phyloP scores from a whole-genome alignment of 2,888 invertebrate genomes.

The Choristoneura rosaceana region DNA sequence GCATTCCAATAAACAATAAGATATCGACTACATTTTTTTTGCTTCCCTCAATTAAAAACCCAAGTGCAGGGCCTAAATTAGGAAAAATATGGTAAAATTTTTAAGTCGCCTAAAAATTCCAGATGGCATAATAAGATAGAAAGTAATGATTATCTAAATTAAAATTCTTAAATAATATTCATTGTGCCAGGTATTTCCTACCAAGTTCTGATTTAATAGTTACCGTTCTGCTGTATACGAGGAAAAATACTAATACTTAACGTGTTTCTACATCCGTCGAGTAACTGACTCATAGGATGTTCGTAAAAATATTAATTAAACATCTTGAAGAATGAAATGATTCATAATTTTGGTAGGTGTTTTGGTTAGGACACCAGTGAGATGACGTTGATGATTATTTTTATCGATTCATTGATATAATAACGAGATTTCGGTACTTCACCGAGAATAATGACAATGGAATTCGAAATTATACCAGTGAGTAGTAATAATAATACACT shows the following conservation, averaged over 20 bases:
- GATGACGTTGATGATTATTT: background rate
- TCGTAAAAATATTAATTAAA: slow-evolving; percentile 14
- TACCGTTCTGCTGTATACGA: background rate
- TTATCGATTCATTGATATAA: too few species aligned
- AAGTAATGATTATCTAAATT: too few species aligned
- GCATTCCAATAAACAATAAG: slow-evolving; percentile 43
- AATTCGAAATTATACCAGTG: too few species aligned
- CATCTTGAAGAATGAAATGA: slow-evolving; percentile 8
- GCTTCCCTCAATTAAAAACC: background rate
- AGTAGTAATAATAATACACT: too few species aligned
- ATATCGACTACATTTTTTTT: background rate
- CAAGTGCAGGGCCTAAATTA: too few species aligned
- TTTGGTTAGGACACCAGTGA: background rate
- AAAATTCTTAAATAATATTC: background rate
- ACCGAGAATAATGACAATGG: too few species aligned
- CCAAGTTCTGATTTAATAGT: background rate
- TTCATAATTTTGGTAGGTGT: background rate
- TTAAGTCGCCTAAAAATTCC: too few species aligned
- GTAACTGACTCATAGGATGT: slow-evolving; percentile 17
- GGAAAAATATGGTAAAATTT: too few species aligned
- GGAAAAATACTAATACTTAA: background rate
- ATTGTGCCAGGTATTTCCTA: background rate
- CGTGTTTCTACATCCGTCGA: slow-evolving; percentile 15
- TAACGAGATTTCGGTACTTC: too few species aligned
- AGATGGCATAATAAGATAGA: too few species aligned